These are phyloP conservation scores for Aspiorhynchus laticeps DNA, from an alignment of 2,113 vertebrate genomes.

Conservation along the genomic window DNA sequence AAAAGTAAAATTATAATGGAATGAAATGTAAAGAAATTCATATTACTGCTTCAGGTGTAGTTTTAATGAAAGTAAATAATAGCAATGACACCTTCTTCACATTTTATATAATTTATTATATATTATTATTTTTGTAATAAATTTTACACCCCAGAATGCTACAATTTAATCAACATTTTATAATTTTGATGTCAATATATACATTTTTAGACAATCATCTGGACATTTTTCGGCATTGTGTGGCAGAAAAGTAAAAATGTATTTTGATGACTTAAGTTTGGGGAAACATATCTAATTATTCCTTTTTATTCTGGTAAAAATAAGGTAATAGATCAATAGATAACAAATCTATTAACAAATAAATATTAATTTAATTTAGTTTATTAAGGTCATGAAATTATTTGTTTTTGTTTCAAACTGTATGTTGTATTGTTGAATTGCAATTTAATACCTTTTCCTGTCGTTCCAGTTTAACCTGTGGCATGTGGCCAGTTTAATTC, in stretches of 20 bases:
- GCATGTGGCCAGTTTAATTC: neutral
- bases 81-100: neutral
- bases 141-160: no score
- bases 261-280: neutral
- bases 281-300: neutral
- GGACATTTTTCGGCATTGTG: neutral
- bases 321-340: neutral
- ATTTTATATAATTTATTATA: no score
- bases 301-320: neutral
- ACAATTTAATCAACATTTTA: no score
- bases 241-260: neutral
- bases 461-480: neutral
- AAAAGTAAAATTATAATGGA: neutral
- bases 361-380: neutral
- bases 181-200: no score
- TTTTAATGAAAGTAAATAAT: neutral
- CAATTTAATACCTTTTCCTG: neutral
- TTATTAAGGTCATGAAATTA: neutral
- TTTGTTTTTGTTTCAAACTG: neutral
- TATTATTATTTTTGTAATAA: no score
- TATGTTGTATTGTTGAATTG: neutral
- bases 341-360: neutral
- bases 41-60: neutral
- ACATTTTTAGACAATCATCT: neutral
- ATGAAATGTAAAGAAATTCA: neutral